Conservation (phyloP, 1,140 invertebrate species). For the Cheumatopsyche charites region DNA sequence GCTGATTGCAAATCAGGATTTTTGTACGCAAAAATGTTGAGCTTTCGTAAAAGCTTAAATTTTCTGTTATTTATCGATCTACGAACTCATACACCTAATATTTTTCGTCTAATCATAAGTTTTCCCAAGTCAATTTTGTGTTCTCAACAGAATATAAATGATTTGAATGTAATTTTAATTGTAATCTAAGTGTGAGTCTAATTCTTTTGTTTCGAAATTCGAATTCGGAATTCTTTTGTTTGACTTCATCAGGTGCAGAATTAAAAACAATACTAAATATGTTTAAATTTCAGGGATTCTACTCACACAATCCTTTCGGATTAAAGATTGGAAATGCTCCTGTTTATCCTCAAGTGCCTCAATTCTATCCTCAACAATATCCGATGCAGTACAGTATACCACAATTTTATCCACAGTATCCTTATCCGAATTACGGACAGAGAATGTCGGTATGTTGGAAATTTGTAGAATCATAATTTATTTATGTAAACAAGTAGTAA, state of each 20-base stretch:
- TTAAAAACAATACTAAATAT: no score
- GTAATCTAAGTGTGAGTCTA: no score
- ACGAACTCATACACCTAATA: not conserved
- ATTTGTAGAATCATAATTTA: no score
- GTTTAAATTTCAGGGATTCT: constrained; percentile 51
- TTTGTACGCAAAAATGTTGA: not conserved
- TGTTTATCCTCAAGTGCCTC: constrained; percentile 50
- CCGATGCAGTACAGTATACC: constrained; percentile 52
- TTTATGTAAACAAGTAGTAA: not conserved
- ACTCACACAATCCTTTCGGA: constrained; percentile 45
- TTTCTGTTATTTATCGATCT: no score
- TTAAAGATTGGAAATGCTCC: constrained; percentile 52
- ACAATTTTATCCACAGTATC: constrained; percentile 53
- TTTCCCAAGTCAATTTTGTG: no score
- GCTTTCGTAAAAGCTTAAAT: not conserved
- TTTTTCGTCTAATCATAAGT: not conserved
- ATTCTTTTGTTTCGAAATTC: not conserved
- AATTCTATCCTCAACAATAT: constrained; percentile 52
- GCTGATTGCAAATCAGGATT: constrained; percentile 8
- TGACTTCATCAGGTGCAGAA: no score
- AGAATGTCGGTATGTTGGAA: constrained; percentile 57
- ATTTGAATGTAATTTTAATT: no score
- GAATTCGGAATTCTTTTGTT: not conserved
- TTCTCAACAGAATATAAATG: no score
- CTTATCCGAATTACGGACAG: constrained; percentile 51